These are phyloP conservation scores for Phylloscopus trochiloides DNA, from an alignment of 2,113 vertebrate genomes.

Conservation along the genomic window DNA sequence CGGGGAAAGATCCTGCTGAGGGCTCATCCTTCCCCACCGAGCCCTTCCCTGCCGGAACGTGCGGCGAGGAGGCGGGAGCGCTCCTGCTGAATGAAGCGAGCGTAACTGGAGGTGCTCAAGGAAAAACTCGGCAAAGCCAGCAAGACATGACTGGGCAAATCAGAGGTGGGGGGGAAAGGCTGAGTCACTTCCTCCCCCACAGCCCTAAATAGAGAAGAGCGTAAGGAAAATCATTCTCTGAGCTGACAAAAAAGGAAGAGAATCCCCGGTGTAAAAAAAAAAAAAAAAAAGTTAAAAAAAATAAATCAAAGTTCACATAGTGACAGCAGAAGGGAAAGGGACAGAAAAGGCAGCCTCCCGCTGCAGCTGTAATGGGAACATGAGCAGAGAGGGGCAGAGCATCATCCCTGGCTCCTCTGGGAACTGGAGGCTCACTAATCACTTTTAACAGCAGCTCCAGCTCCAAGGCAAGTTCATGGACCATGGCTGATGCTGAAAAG, in stretches of 20 bases:
- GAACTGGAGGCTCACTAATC: not conserved
- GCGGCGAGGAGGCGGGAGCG: rapidly evolving
- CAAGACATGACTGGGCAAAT: conserved; percentile 4
- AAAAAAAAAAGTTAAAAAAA: not conserved
- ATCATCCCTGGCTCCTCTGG: not conserved
- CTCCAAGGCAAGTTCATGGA: not conserved
- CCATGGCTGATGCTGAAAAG: rapidly evolving
- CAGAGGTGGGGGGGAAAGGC: not conserved
- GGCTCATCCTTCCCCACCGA: not conserved
- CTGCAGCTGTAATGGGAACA: not conserved
- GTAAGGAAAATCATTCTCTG: not conserved
- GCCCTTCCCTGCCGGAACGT: not conserved
- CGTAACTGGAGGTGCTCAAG: not conserved
- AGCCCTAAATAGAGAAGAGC: conserved; percentile 3
- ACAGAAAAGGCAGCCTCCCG: not conserved
- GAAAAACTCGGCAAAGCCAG: not conserved
- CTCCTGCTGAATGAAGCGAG: not conserved
- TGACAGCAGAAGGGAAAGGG: not conserved
- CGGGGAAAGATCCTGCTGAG: not conserved
- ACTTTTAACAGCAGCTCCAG: not conserved
- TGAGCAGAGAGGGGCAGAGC: not conserved
- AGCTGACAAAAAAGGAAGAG: conserved; percentile 44
- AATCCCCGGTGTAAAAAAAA: not conserved
- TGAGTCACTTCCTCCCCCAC: conserved; percentile 55
- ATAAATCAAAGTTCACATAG: not conserved